Evolutionary conservation across 1,140 invertebrate species (phyloP), one percentile per base, ranked within the genome.

Genomic region (Stratiolaelaps scimitus): DNA sequence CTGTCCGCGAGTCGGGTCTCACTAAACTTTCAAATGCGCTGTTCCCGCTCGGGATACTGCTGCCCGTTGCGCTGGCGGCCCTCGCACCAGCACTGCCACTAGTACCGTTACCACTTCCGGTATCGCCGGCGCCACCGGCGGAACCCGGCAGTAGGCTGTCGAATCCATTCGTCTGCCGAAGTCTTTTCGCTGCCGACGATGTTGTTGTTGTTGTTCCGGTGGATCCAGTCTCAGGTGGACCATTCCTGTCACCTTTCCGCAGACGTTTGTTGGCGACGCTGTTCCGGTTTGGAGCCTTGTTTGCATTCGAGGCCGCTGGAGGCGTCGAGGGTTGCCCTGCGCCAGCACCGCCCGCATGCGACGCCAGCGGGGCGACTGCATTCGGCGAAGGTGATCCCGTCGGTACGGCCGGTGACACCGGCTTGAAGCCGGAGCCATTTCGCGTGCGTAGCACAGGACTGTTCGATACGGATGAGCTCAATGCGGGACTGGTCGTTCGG

Each of bases 21-120:
- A 60, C 53, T 60, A 60, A 60, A 60, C 53, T 60, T 60, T 60
- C 53, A 60, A 60, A 60, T 60, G 53, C 53, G 34, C 53, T 60
- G 23, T 60, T 60, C 13, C 53, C 53, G 53, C 53, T 60, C 26
- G 53, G 53, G 26, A 60, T 60, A 40, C 5, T 40, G 34, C 34
- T 40, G 53, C 15, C 53, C 53, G 15, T 4, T 5, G 53, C 53
- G 17, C 15, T 26, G 26, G 15, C 53, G 15, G 53, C 20, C 2
- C 1, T 10, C 4, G 2, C 23, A 2, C 17, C 53, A 15, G 53
- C 7, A 48, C 47, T 23, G 23, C 34, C 34, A 10, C 34, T 40
- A n/a, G n/a, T n/a, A 40, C 34, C 10, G 10, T 4, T 10, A 4
- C 34, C 34, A 10, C 5, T 40, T 4, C 5, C 34, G 10, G 34